These are phyloP conservation scores for Ibycter americanus DNA, from an alignment of 2,797 vertebrate genomes.

Conservation along the genomic window DNA sequence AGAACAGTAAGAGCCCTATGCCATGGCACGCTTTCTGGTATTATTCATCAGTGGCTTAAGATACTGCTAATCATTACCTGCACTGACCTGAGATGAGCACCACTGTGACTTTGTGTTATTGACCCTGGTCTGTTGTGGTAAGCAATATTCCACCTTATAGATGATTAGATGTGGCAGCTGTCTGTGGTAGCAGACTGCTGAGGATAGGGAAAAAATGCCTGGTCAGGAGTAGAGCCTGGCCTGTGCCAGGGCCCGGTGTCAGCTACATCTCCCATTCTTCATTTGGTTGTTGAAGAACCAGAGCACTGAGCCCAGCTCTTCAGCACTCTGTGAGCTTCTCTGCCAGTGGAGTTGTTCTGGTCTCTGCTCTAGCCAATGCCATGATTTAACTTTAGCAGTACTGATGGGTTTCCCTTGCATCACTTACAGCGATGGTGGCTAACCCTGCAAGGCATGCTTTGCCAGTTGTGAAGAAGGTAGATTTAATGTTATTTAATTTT, in stretches of 20 bases:
- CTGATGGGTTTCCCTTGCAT: not conserved
- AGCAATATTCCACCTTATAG: not conserved
- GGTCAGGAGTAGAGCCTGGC: not conserved
- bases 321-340: not conserved
- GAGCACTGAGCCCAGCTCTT: not conserved
- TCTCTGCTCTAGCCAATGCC: rapidly evolving
- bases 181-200: not conserved
- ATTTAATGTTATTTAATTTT: not conserved
- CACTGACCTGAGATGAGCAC: not conserved
- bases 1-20: not conserved
- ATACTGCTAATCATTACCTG: not conserved
- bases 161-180: not conserved
- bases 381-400: not conserved
- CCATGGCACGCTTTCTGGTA: rapidly evolving
- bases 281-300: not conserved
- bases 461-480: not conserved
- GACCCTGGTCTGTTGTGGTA: not conserved
- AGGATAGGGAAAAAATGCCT: not conserved
- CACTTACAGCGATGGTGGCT: not conserved
- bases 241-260: not conserved
- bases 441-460: not conserved
- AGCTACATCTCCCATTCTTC: not conserved
- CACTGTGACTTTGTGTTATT: not conserved
- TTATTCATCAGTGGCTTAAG: not conserved
- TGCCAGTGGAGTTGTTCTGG: not conserved